A percentile compares a stretch with the other conserved stretches of the same genome.
Conservation (phyloP, 1,140 invertebrate genomes). For the Scaptomyza montana region DNA sequence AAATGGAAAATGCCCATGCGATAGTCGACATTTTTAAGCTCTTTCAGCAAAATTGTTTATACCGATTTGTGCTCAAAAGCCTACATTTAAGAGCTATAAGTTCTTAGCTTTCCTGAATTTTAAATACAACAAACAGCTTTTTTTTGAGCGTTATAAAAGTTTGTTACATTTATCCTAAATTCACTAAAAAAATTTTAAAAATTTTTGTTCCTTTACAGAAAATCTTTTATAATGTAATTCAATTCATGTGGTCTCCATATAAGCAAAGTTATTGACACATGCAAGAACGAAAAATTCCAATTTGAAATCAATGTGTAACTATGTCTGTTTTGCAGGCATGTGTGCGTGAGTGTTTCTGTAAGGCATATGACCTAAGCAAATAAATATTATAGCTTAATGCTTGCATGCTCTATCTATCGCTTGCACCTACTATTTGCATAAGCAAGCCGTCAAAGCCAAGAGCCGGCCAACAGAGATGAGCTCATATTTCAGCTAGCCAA, state of each 20-base stretch:
- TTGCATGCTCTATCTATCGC: constrained; percentile 46
- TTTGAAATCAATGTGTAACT: background rate
- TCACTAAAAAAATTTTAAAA: background rate
- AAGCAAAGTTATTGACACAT: constrained; percentile 11
- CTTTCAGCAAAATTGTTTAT: background rate
- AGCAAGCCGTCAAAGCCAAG: constrained; percentile 10
- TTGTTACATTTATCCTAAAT: no score
- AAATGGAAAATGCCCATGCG: constrained; percentile 32
- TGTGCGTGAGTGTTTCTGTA: constrained; percentile 7
- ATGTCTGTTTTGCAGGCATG: constrained; percentile 1
- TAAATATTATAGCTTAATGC: constrained; percentile 67
- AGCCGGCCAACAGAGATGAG: constrained; percentile 11
- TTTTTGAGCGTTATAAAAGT: no score
- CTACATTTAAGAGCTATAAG: no score
- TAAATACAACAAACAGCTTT: no score
- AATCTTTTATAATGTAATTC: background rate
- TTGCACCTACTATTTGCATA: constrained; percentile 38
- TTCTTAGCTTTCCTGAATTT: no score
- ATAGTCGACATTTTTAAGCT: constrained; percentile 21
- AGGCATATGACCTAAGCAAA: constrained; percentile 58
- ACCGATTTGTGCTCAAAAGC: background rate
- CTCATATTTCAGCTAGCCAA: constrained; percentile 66
- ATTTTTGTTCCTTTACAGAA: background rate
- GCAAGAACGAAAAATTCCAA: background rate
- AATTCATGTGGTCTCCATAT: background rate